These are phyloP conservation scores for Acomys russatus DNA, from an alignment of 2,797 vertebrate genomes.

Conservation along the genomic window DNA sequence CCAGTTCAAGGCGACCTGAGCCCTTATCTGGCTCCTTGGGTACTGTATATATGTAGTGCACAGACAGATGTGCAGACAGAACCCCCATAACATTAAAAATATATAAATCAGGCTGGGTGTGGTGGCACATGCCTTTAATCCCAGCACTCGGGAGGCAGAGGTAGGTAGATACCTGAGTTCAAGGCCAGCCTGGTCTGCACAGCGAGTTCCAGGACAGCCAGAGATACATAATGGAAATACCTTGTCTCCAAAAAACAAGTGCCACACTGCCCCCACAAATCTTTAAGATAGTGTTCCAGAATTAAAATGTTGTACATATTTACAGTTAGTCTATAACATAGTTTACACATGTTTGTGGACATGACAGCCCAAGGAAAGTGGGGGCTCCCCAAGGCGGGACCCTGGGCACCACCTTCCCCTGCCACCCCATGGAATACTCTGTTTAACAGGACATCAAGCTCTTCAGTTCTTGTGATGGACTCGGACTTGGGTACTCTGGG, in stretches of 20 bases:
- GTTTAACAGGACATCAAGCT: not conserved
- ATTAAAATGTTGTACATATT: not conserved
- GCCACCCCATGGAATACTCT: not conserved
- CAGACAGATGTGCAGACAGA: not conserved
- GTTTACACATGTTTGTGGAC: not conserved
- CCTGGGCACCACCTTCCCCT: not conserved
- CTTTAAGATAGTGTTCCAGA: not conserved
- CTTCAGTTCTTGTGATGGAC: not conserved
- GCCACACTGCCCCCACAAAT: not conserved
- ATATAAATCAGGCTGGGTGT: not conserved
- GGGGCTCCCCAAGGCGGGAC: rapidly evolving
- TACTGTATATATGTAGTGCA: not conserved
- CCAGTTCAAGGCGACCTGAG: not conserved
- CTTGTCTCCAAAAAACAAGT: not conserved
- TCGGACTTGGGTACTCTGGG: not conserved
- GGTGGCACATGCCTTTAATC: not conserved
- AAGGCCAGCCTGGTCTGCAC: not conserved
- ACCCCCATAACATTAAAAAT: not conserved
- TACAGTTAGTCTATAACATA: not conserved
- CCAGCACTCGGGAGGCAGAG: not conserved
- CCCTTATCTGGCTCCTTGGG: not conserved
- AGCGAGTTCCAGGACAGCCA: not conserved
- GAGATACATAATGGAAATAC: not conserved
- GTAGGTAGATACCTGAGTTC: not conserved
- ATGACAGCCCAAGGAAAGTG: not conserved